These are phyloP conservation scores for Bettongia penicillata DNA, from an alignment of 2,113 vertebrate species.

Conservation along the genomic window DNA sequence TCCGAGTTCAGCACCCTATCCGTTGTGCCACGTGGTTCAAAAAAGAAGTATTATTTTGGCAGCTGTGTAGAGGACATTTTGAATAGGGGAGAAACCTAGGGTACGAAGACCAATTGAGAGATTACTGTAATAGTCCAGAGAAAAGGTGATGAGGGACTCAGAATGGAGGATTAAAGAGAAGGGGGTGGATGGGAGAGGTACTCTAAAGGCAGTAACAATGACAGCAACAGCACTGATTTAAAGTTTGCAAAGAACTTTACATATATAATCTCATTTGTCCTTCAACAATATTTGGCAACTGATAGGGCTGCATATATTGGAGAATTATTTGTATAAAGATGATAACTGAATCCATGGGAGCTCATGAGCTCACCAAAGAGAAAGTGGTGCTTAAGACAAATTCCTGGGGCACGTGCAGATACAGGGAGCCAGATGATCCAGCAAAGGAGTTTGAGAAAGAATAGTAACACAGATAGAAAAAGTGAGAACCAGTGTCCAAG, in stretches of 20 bases:
- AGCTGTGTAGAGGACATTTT: background rate
- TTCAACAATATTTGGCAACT: background rate
- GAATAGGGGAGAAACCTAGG: background rate
- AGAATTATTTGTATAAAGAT: background rate
- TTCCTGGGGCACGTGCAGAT: background rate
- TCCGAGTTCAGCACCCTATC: background rate
- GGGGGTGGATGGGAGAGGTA: background rate
- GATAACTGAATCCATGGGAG: background rate
- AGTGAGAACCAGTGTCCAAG: background rate
- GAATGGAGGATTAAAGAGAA: background rate
- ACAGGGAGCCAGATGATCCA: background rate
- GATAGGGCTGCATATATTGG: background rate
- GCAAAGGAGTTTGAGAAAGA: background rate
- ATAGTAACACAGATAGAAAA: background rate
- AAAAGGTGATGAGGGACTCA: background rate
- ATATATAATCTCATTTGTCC: background rate
- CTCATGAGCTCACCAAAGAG: background rate
- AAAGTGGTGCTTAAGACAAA: background rate
- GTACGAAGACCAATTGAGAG: background rate
- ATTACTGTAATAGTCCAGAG: background rate
- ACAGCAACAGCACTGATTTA: background rate
- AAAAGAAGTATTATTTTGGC: background rate
- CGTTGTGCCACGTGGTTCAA: too few species aligned
- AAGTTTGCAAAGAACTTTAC: background rate
- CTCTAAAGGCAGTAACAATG: background rate